Base-by-base conservation (phyloP, 2,797 vertebrate species). In the Mus spretus region DNA sequence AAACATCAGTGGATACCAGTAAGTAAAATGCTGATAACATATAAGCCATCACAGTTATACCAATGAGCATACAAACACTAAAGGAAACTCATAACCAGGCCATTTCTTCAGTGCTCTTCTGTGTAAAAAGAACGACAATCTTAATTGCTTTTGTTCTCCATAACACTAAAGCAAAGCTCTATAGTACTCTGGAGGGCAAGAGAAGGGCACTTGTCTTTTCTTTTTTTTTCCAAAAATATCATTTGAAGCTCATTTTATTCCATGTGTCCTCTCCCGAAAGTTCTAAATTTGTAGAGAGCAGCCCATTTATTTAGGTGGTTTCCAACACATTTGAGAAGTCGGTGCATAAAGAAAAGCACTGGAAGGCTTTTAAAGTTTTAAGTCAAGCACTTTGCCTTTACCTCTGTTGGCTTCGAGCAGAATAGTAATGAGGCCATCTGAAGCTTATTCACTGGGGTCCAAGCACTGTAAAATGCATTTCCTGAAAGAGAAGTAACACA, bases 341-440 rank as follows among this genome's bases (percentile, higher is more conserved):
- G 19, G 26, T 13, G 20, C 55, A 37, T 44, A 44, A 93, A 90
- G 31, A 55, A 93, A 80, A 55, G 37, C 31, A 70, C 47, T 67
- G 47, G 78, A 82, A 53, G 72, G 57, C 81, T 47, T 28, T 90
- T 59, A 11, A 84, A 57, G 19, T 90, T 91, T 95, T 65, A 86
- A 97, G 88, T 74, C 78, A 70, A 90, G 50, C 22, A 17, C n/a
- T 70, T 70, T 82, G 37, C 47, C 40, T 88, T 90, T 89, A 59
- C 12, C 74, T 90, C 57, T 85, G 17, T 59, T 50, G 55, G 10
- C 26, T 78, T 20, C 75, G 61, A 47, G 67, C 70, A 34, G 75
- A 89, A 95, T 82, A 59, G 28, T 61, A 89, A 89, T 3, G 53
- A 94, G 84, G 61, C 89, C 89, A 93, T 81, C 70, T 75, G 26